Evolutionary conservation across 53 echinoderm and acorn worm species (phyloP).

Genomic region (Mesocentrotus franciscanus): DNA sequence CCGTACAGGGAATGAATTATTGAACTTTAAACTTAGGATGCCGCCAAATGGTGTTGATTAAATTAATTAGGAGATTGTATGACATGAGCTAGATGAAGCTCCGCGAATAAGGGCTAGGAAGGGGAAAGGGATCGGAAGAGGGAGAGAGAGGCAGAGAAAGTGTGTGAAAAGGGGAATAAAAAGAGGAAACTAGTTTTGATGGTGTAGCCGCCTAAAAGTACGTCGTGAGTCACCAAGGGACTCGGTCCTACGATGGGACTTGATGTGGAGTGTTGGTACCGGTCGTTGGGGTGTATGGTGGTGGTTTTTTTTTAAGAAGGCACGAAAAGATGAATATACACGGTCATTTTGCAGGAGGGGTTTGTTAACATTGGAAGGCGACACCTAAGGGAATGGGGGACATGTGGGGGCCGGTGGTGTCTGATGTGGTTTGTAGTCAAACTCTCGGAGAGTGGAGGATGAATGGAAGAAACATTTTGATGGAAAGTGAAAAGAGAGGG

Average conservation of each 20-base stretch:
- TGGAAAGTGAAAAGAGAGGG: not conserved
- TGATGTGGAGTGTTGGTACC: not conserved
- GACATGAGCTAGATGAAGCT: constrained; percentile 51
- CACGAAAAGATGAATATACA: not conserved
- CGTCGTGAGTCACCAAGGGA: constrained; percentile 58
- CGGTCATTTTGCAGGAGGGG: constrained; percentile 37
- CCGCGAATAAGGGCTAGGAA: not conserved
- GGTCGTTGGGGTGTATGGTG: constrained; percentile 23
- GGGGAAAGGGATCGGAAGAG: not conserved
- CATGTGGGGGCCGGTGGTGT: constrained; percentile 8
- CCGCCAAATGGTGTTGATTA: constrained; percentile 63
- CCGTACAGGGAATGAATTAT: constrained; percentile 48
- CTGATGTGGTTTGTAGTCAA: constrained; percentile 61
- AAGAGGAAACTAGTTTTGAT: constrained; percentile 63
- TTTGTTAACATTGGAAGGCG: constrained; percentile 61
- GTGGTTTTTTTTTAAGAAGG: not conserved
- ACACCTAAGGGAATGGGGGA: constrained; percentile 58
- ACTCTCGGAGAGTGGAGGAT: not conserved
- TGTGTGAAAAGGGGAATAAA: constrained; percentile 15
- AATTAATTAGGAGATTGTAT: constrained; percentile 66
- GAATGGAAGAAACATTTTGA: constrained; percentile 47
- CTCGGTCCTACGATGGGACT: not conserved
- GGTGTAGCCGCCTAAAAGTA: constrained; percentile 63
- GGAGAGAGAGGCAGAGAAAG: constrained; percentile 33
- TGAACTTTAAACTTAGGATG: constrained; percentile 63